A percentile compares a stretch with the other conserved stretches of the same genome.
phyloP scores from a whole-genome alignment of 2,888 invertebrate species.

The Chromoteleia sp. region DNA sequence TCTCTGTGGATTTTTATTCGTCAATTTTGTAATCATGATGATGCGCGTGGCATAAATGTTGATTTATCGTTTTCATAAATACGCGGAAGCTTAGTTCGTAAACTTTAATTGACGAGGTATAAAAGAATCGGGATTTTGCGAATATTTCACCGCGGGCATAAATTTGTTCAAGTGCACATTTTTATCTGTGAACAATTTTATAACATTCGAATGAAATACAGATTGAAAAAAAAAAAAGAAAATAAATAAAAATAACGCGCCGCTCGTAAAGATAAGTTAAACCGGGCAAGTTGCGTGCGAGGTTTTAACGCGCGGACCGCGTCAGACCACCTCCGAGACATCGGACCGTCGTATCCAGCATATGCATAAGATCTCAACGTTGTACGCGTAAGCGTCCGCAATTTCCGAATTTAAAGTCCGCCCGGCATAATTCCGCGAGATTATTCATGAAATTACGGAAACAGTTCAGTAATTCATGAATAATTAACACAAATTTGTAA shows the following conservation, averaged over 20 bases:
- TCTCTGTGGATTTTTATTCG: slow-evolving; percentile 42
- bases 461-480: slow-evolving; percentile 47
- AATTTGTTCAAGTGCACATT: slow-evolving; percentile 24
- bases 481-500: slow-evolving; percentile 48
- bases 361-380: slow-evolving; percentile 46
- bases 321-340: slow-evolving; percentile 41
- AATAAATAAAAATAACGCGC: no score
- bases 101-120: slow-evolving; percentile 44
- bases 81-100: slow-evolving; percentile 40
- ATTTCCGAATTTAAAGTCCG: slow-evolving; percentile 36
- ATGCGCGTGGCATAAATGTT: slow-evolving; percentile 39
- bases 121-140: slow-evolving; percentile 29
- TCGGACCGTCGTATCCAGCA: slow-evolving; percentile 30
- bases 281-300: slow-evolving; percentile 39
- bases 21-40: slow-evolving; percentile 52
- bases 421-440: slow-evolving; percentile 33
- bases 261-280: slow-evolving; percentile 44
- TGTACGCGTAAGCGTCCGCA: slow-evolving; percentile 9
- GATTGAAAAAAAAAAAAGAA: no score
- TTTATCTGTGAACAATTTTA: slow-evolving; percentile 38
- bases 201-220: slow-evolving; percentile 22
- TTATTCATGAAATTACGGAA: slow-evolving; percentile 59
- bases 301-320: slow-evolving; percentile 42
- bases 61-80: slow-evolving; percentile 58
- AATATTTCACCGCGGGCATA: slow-evolving; percentile 5